A percentile compares a stretch with the other conserved stretches of the same genome.
Evolutionary conservation across 2,888 invertebrate genomes (phyloP).

Genomic region (Alsophila aescularia): DNA sequence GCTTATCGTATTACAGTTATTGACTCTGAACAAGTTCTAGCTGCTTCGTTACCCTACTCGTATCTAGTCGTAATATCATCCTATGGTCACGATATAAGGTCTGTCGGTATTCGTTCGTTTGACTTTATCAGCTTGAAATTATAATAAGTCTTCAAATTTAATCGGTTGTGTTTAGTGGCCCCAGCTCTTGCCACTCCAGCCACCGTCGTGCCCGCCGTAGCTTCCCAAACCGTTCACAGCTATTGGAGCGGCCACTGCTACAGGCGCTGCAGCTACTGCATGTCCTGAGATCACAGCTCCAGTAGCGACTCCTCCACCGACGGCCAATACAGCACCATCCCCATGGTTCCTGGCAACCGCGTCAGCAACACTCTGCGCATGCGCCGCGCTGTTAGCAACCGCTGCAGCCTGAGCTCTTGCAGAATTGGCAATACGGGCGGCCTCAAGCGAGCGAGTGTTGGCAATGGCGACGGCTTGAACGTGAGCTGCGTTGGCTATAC

Average conservation of each 20-base stretch:
- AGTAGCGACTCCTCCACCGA: slow-evolving; percentile 32
- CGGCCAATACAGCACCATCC: slow-evolving; percentile 40
- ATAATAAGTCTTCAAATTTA: not conserved
- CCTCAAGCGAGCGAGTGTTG: slow-evolving; percentile 71
- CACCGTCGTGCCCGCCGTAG: slow-evolving; percentile 26
- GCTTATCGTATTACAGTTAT: slow-evolving; percentile 2
- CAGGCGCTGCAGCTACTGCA: slow-evolving; percentile 7
- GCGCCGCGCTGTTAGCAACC: slow-evolving; percentile 62
- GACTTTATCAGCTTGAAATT: slow-evolving; percentile 4
- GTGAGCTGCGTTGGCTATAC: slow-evolving; percentile 71
- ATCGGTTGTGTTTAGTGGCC: slow-evolving; percentile 7
- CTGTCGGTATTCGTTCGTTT: slow-evolving; percentile 3
- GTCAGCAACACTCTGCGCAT: slow-evolving; percentile 66
- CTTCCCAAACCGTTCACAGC: slow-evolving; percentile 40
- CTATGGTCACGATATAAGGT: not conserved
- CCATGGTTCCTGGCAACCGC: slow-evolving; percentile 61
- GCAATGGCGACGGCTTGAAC: slow-evolving; percentile 72
- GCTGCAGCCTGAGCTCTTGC: slow-evolving; percentile 56
- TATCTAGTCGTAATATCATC: not conserved
- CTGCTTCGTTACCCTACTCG: slow-evolving; percentile 8
- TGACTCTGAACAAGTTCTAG: not conserved
- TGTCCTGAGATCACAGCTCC: slow-evolving; percentile 24
- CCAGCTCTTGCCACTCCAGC: slow-evolving; percentile 36
- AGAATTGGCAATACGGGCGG: slow-evolving; percentile 69
- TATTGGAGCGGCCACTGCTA: slow-evolving; percentile 22